Percentiles rank a stretch among this genome's conserved stretches.
Evolutionary conservation across 2,888 invertebrate species (phyloP).

Genomic region (Cryptus armator): DNA sequence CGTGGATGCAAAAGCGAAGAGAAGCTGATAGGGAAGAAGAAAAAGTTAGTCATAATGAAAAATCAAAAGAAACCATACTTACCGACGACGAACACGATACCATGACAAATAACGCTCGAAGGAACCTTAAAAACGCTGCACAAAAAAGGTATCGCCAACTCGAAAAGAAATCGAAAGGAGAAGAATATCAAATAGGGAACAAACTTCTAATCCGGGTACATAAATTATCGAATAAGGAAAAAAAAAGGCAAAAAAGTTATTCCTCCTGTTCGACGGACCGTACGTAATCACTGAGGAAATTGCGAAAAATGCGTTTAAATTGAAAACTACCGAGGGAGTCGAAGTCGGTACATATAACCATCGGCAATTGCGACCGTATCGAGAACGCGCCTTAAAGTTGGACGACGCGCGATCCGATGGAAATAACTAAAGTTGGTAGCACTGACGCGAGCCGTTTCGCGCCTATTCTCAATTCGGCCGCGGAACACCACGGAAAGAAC

Average conservation of each 20-base stretch:
- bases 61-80: neutral
- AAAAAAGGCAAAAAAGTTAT: constrained; percentile 16
- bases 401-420: no score
- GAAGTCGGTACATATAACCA: constrained; percentile 11
- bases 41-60: no score
- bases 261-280: constrained; percentile 1
- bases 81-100: no score
- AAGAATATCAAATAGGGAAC: neutral
- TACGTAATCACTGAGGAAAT: neutral
- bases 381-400: no score
- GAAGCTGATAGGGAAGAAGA: no score
- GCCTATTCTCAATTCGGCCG: no score
- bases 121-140: constrained; percentile 11
- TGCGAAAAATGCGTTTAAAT: neutral
- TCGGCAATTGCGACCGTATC: constrained; percentile 22
- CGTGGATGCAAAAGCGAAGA: neutral
- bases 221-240: constrained; percentile 18
- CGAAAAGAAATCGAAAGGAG: neutral
- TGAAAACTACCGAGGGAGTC: neutral
- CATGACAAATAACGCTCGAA: neutral
- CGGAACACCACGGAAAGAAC: no score
- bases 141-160: constrained; percentile 1
- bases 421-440: no score
- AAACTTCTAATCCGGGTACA: constrained; percentile 7
- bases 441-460: no score